Evolutionary conservation across 2,797 vertebrate species (phyloP).

Genomic region (Lacerta agilis): DNA sequence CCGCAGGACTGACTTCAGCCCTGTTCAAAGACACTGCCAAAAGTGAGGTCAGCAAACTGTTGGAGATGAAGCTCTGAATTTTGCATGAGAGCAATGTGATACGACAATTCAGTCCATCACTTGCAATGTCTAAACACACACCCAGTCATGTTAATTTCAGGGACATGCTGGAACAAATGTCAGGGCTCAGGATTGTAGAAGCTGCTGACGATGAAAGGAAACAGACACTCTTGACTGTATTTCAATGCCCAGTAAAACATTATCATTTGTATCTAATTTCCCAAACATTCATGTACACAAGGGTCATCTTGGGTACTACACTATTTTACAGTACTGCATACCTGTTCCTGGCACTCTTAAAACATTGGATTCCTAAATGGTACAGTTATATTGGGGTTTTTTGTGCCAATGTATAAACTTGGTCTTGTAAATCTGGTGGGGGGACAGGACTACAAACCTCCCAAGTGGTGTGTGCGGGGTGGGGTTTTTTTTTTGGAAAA

Average conservation of each 20-base stretch:
- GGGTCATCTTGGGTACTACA: background rate
- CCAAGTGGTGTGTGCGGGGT: background rate
- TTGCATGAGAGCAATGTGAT: conserved; percentile 16
- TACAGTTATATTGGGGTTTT: background rate
- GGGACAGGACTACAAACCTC: background rate
- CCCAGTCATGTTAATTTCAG: background rate
- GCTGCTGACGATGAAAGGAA: background rate
- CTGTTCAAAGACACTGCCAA: background rate
- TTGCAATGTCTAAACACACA: background rate
- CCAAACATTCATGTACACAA: background rate
- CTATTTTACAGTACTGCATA: background rate
- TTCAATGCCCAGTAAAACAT: background rate
- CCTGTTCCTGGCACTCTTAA: background rate
- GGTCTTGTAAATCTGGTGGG: background rate
- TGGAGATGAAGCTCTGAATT: conserved; percentile 16
- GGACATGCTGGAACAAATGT: background rate
- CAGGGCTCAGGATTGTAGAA: background rate
- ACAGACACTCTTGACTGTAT: background rate
- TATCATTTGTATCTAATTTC: background rate
- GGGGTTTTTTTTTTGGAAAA: no score
- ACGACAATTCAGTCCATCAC: background rate
- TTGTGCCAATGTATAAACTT: background rate
- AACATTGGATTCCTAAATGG: background rate
- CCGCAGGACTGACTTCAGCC: background rate
- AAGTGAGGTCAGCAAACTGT: conserved; percentile 23